These are phyloP conservation scores for Acronicta alni DNA, from an alignment of 2,888 invertebrate species.

Conservation along the genomic window DNA sequence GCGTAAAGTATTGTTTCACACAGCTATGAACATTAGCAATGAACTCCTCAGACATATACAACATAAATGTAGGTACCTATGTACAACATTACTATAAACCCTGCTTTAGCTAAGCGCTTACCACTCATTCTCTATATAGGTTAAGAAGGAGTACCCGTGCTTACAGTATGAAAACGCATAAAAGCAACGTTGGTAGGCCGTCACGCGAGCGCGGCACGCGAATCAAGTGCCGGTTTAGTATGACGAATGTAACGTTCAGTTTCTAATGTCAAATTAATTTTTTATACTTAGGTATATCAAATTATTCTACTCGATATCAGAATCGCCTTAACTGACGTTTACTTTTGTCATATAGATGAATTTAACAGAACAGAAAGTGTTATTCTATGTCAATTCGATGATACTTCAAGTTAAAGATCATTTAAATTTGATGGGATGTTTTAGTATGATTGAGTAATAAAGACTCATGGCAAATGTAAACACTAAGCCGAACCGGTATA, in stretches of 20 bases:
- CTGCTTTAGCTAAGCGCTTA: constrained; percentile 62
- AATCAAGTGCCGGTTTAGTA: constrained; percentile 60
- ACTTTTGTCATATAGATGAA: too few species aligned
- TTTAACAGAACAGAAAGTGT: too few species aligned
- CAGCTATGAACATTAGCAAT: constrained; percentile 20
- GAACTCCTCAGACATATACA: constrained; percentile 38
- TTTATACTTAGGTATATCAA: too few species aligned
- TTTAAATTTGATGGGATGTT: too few species aligned
- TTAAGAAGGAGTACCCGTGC: constrained; percentile 71
- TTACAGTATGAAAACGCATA: constrained; percentile 80
- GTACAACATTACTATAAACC: constrained; percentile 57
- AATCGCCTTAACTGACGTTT: too few species aligned
- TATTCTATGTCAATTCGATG: too few species aligned
- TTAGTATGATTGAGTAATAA: too few species aligned
- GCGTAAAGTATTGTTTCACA: constrained; percentile 1
- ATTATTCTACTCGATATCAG: too few species aligned
- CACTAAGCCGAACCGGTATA: too few species aligned
- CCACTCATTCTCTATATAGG: constrained; percentile 70
- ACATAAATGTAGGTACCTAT: constrained; percentile 37
- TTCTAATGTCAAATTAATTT: too few species aligned
- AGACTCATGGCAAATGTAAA: too few species aligned
- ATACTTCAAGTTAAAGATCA: too few species aligned
- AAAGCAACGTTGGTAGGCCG: constrained; percentile 74
- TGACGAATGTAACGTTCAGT: constrained; percentile 51
- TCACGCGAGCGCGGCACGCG: constrained; percentile 79